These are phyloP conservation scores for Psittacula derbiana DNA, from an alignment of 2,797 vertebrate species.

Conservation along the genomic window DNA sequence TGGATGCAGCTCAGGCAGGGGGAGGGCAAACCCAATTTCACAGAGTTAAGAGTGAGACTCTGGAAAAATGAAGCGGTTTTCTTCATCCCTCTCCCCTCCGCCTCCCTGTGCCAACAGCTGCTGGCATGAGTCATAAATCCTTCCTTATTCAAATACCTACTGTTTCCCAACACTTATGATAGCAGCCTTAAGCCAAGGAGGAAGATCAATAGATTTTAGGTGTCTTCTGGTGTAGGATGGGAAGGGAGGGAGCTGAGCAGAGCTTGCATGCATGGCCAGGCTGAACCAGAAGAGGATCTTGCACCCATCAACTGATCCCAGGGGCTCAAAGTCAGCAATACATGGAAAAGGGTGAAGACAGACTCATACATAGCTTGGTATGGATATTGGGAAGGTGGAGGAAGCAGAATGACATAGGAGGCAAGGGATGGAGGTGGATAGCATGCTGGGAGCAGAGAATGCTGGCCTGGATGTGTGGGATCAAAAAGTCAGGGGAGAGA, in stretches of 20 bases:
- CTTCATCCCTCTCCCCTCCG: neutral
- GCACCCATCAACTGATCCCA: neutral
- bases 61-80: neutral
- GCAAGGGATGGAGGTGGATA: neutral
- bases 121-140: constrained; percentile 3
- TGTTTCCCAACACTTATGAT: neutral
- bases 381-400: neutral
- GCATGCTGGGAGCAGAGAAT: fast-evolving
- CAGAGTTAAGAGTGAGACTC: neutral
- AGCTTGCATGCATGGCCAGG: fast-evolving
- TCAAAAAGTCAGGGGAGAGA: neutral
- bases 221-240: neutral
- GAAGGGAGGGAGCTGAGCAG: neutral
- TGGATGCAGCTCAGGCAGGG: neutral
- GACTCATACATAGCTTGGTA: fast-evolving
- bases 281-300: neutral
- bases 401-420: neutral
- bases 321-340: fast-evolving
- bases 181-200: neutral
- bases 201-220: neutral
- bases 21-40: neutral
- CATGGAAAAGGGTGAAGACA: fast-evolving
- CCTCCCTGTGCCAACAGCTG: neutral
- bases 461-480: fast-evolving
- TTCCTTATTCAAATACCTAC: neutral